A percentile compares a stretch with the other conserved stretches of the same genome.
Conservation (phyloP, 2,888 invertebrate species). For the Buathra laborator region DNA sequence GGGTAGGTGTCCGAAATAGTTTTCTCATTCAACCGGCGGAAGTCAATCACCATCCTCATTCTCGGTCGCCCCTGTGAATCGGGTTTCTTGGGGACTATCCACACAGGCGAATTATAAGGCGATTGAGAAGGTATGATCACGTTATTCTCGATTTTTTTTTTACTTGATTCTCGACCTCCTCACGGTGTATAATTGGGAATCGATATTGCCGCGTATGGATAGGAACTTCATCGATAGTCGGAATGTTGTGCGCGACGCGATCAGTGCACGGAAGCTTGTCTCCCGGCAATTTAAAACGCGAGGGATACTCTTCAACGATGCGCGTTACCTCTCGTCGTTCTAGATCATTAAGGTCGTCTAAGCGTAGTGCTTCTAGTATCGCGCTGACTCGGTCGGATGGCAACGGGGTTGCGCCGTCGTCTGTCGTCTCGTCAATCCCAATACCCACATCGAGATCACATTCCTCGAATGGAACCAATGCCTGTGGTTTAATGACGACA, state of each 20-base stretch:
- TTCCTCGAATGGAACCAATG: neutral
- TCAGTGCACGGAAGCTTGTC: neutral
- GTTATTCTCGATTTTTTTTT: too few species aligned
- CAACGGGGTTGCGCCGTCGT: neutral
- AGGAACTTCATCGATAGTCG: too few species aligned
- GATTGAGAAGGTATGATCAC: neutral
- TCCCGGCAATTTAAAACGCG: neutral
- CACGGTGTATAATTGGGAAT: too few species aligned
- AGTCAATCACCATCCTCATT: neutral
- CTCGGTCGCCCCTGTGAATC: neutral
- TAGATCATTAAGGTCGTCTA: neutral
- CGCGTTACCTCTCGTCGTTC: neutral
- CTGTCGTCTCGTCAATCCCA: neutral
- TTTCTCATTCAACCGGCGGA: neutral
- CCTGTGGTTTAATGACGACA: neutral
- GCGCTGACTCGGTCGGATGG: neutral
- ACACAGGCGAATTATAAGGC: neutral
- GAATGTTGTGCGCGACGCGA: neutral
- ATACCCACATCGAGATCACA: neutral
- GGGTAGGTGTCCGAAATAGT: neutral
- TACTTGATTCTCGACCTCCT: too few species aligned
- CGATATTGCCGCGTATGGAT: too few species aligned
- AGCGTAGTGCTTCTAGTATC: neutral
- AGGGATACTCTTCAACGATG: neutral
- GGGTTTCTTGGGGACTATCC: constrained; percentile 46